A percentile compares a stretch with the other conserved stretches of the same genome.
Evolutionary conservation across 2,797 vertebrate genomes (phyloP).

Genomic region (Pangasius krempfi): DNA sequence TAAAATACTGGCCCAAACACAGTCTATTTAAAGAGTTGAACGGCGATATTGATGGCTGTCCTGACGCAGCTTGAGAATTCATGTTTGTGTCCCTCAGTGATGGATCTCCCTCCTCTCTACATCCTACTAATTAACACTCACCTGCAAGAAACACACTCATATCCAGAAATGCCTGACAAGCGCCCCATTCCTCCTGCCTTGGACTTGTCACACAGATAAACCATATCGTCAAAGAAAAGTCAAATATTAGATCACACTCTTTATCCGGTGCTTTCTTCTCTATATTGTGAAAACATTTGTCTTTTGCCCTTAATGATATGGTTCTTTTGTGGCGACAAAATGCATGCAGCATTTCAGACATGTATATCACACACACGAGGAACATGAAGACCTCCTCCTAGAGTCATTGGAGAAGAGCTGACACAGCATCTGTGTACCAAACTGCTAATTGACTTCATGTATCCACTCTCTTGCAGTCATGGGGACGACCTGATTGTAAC

Average conservation of each 20-base stretch:
- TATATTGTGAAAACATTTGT: background rate
- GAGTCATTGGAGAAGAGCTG: background rate
- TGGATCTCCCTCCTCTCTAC: background rate
- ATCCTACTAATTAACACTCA: conserved; percentile 27
- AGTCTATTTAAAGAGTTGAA: background rate
- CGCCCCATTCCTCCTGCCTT: conserved; percentile 21
- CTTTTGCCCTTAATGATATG: conserved; percentile 36
- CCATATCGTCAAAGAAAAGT: conserved; percentile 45
- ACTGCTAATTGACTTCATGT: conserved; percentile 39
- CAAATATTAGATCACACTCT: background rate
- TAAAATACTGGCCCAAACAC: background rate
- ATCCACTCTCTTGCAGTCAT: conserved; percentile 77
- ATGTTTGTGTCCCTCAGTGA: background rate
- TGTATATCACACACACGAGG: conserved; percentile 1
- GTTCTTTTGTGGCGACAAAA: conserved; percentile 56
- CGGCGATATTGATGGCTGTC: background rate
- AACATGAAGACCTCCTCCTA: conserved; percentile 8
- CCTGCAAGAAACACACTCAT: conserved; percentile 32
- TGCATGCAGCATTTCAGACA: conserved; percentile 51
- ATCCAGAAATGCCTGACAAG: conserved; percentile 36
- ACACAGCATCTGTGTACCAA: background rate
- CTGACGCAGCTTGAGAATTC: conserved; percentile 3
- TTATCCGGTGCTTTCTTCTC: background rate
- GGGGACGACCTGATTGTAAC: conserved; percentile 90
- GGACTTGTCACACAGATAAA: conserved; percentile 58